Base-by-base conservation (phyloP, 2,113 vertebrate species). In the Lycocorax pyrrhopterus region DNA sequence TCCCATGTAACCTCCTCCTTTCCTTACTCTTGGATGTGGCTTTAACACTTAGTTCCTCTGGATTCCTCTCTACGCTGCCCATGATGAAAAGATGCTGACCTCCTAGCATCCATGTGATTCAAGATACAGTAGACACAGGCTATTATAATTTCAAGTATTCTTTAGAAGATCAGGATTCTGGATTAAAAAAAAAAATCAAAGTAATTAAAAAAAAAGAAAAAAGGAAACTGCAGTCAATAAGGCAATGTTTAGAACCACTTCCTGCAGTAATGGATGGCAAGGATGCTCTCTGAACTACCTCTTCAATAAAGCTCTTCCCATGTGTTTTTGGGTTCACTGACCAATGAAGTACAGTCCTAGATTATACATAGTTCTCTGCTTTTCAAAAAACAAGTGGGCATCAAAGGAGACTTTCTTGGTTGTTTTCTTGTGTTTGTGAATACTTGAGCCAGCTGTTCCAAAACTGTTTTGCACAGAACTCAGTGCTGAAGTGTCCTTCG, bases 221-320 rank as follows among this genome's bases (percentile, higher is more conserved):
- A 30, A 43, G 23, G 2, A 52, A 68, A 12, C 39, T 58, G 27
- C 58, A 43, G 26, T 60, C 0, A 0, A 25, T 10, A 3, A 41
- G 46, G 22, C 13, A 29, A 1, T 33, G 22, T 51, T 66, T 76
- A 74, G 60, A 89, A 49, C 32, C 26, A 26, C 52, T 63, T 91
- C 16, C 30, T 51, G 15, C 41, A 84, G 46, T 41, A 62, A 9
- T 0, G 1, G 5, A 3, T 59, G 47, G 10, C 18, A 18, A 62
- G 32, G n/a, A 17, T 59, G 23, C 5, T 27, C 8, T 59, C 59
- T 64, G 51, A 77, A 25, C 33, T 23, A 16, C 13, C 20, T 67
- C 62, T 76, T 62, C 33, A 21, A 3, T 60, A 41, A 64, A 88
- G 55, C 19, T 56, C 16, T 75, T 68, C 11, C 6, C 8, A 2